Percentiles rank a stretch among this genome's conserved stretches.
Evolutionary conservation across 2,113 vertebrate genomes (phyloP).

Genomic region (Lepus timidus): DNA sequence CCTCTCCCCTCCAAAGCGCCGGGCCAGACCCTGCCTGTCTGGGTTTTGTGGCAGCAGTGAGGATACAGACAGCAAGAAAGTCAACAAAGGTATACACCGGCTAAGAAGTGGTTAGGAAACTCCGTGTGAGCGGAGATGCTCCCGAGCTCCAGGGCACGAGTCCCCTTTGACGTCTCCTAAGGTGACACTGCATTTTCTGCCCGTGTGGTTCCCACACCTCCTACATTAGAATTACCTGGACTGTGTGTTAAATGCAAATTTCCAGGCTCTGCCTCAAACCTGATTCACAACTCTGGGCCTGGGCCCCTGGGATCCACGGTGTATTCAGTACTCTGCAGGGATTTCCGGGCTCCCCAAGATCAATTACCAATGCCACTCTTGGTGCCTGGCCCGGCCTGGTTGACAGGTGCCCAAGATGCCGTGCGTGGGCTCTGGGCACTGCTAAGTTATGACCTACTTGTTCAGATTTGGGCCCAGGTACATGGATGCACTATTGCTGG

Average conservation of each 20-base stretch:
- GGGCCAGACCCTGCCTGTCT: not conserved
- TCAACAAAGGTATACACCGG: not conserved
- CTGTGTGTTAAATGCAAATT: not conserved
- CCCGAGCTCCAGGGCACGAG: not conserved
- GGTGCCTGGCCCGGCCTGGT: not conserved
- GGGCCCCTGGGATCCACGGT: not conserved
- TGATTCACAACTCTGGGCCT: not conserved
- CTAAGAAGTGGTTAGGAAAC: too few species aligned
- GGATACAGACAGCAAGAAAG: not conserved
- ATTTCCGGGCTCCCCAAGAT: not conserved
- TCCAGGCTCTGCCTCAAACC: not conserved
- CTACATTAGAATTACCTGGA: not conserved
- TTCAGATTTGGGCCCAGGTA: not conserved
- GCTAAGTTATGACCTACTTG: not conserved
- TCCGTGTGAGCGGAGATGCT: not conserved
- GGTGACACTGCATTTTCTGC: not conserved
- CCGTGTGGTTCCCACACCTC: not conserved
- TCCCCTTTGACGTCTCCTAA: not conserved
- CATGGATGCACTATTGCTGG: not conserved
- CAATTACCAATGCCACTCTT: not conserved
- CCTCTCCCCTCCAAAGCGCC: rapidly evolving
- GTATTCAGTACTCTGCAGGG: too few species aligned
- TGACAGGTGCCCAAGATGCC: not conserved
- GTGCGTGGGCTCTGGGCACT: not conserved
- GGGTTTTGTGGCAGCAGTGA: not conserved